Conservation (phyloP, 2,113 vertebrate genomes). For the Antennarius striatus region DNA sequence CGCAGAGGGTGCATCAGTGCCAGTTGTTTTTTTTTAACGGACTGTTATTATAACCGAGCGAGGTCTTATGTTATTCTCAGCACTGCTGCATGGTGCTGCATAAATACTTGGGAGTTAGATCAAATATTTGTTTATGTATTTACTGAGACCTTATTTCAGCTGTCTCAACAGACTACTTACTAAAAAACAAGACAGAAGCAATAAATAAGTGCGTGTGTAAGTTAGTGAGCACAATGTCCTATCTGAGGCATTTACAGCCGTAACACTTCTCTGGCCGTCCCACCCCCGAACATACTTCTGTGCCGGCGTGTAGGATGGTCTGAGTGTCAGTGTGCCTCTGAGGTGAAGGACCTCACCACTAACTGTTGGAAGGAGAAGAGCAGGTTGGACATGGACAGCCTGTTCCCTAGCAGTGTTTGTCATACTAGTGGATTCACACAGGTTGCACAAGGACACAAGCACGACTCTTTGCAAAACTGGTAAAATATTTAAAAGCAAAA, state of each 20-base stretch:
- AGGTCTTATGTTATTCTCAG: background rate
- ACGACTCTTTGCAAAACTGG: too few species aligned
- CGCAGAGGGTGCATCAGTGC: too few species aligned
- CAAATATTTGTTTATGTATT: background rate
- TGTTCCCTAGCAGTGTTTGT: too few species aligned
- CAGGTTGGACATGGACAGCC: too few species aligned
- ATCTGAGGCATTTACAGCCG: conserved; percentile 14
- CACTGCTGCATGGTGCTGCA: background rate
- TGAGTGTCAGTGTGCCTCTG: background rate
- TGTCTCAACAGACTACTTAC: background rate
- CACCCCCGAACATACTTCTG: conserved; percentile 6
- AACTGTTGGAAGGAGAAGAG: too few species aligned
- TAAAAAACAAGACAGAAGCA: background rate
- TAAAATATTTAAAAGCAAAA: too few species aligned
- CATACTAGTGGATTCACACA: too few species aligned
- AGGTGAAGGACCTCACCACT: too few species aligned
- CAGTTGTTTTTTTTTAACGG: too few species aligned
- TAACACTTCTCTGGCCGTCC: background rate
- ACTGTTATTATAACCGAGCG: conserved; percentile 4
- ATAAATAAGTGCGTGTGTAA: conserved; percentile 12
- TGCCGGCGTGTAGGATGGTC: background rate
- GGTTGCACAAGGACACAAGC: too few species aligned
- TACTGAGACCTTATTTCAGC: background rate
- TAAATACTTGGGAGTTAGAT: background rate
- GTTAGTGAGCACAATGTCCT: background rate